Evolutionary conservation across 2,113 vertebrate genomes (phyloP), one percentile per base, ranked within the genome.

Genomic region (Arvicanthis niloticus): DNA sequence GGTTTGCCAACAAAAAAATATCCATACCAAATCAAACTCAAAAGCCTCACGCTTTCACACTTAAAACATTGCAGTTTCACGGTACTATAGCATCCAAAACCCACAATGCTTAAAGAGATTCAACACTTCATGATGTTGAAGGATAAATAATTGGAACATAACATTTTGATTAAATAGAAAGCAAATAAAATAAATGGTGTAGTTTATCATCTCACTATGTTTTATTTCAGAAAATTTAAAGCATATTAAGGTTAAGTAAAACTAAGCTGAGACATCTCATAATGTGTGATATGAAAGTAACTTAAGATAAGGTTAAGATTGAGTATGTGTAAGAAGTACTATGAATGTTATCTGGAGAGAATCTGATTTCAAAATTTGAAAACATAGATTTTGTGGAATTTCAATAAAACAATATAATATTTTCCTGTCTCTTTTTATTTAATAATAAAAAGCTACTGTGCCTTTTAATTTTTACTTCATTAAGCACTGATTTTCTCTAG

Each of bases 21-120:
- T 89, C 97, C 94, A 95, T 92, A 94, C 96, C 96, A 97, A 98
- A 96, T 98, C 91, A 91, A 95, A 97, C 91, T 97, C 93, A 67
- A 96, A 97, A 96, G 92, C 88, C 90, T 96, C 88, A 92, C 76
- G 68, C 95, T 95, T 98, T 98, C 97, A 98, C 96, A 96, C 97
- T 96, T 98, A 97, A 96, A 96, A 88, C 91, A 89, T 89, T 97
- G 60, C 95, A 97, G 95, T 96, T 96, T 97, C 95, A 96, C 53
- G 75, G 96, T 40, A 77, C 80, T 90, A 56, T 53, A 93, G 45
- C 19, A 76, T 97, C 97, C 93, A 97, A 97, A 93, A 93, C 89
- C 80, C 68, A 96, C 88, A 94, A 68, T n/a, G 88, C 95, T 91
- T 87, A 96, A 95, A 88, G 89, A 91, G 42, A 37, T 88, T 96